phyloP scores from a whole-genome alignment of 2,113 vertebrate genomes.

The Leptocoma aspasia region DNA sequence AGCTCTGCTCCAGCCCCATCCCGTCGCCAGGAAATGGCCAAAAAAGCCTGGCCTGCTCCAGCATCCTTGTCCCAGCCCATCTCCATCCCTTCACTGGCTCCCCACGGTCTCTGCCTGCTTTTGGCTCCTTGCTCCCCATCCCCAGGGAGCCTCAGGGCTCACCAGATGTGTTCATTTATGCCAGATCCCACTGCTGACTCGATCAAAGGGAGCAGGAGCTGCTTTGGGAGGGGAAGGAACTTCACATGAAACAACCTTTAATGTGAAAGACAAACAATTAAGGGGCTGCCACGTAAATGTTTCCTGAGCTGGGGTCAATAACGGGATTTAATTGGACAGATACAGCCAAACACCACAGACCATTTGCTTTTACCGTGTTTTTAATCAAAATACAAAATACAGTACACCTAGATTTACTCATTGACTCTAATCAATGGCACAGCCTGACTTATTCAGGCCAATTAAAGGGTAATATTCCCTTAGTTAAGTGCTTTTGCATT shows the following conservation, averaged over 20 bases:
- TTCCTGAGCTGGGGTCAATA: neutral
- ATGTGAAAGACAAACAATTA: neutral
- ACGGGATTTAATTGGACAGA: neutral
- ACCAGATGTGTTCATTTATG: no score
- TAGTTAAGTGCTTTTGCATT: neutral
- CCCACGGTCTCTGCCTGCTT: neutral
- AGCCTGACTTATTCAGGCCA: constrained; percentile 16
- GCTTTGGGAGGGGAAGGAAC: neutral
- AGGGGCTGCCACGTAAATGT: neutral
- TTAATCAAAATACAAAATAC: constrained; percentile 1
- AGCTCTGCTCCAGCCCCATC: neutral
- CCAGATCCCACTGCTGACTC: neutral
- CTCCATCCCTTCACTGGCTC: fast-evolving
- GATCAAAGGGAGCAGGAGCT: neutral
- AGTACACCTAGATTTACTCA: neutral
- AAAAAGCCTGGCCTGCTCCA: neutral
- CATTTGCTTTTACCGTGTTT: neutral
- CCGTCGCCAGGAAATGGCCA: neutral
- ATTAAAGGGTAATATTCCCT: constrained; percentile 37
- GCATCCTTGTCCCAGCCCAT: neutral
- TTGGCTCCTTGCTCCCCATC: neutral
- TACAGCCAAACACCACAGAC: neutral
- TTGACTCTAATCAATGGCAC: neutral
- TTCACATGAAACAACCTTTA: neutral
- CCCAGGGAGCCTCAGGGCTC: neutral